Conservation (phyloP, 23 tunicate genomes). For the Halocynthia roretzi region DNA sequence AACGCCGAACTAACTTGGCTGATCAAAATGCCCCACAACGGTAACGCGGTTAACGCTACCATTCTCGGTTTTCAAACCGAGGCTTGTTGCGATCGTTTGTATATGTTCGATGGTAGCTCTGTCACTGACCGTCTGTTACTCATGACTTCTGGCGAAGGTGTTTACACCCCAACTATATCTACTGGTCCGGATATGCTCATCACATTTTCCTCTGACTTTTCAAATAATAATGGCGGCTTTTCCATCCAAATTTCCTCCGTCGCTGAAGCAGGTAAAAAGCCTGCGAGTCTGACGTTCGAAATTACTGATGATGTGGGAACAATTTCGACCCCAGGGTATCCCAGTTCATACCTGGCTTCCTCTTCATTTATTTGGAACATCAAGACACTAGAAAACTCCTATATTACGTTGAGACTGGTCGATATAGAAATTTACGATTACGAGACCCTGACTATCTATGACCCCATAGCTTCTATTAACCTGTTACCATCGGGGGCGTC, state of each 20-base stretch:
- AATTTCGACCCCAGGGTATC: constrained; percentile 11
- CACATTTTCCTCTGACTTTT: constrained; percentile 8
- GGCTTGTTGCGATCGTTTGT: constrained; percentile 16
- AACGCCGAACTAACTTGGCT: constrained; percentile 20
- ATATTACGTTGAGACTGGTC: not conserved
- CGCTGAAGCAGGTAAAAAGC: not conserved
- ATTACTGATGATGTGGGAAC: not conserved
- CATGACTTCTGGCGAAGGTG: constrained; percentile 7
- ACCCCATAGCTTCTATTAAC: no score
- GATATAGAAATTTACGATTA: no score
- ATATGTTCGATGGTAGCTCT: constrained; percentile 13
- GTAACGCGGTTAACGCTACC: not conserved
- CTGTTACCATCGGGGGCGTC: no score
- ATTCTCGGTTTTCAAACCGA: constrained; percentile 6
- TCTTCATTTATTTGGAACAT: constrained; percentile 14
- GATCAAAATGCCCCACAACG: constrained; percentile 8
- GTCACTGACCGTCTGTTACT: not conserved
- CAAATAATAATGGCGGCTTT: constrained; percentile 10
- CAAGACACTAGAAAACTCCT: not conserved
- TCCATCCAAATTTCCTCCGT: not conserved
- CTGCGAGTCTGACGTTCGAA: not conserved
- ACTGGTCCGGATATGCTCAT: constrained; percentile 5
- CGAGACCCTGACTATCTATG: no score
- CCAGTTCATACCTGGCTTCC: constrained; percentile 5
- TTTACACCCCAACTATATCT: not conserved